phyloP scores from a whole-genome alignment of 2,113 vertebrate genomes.

The Junco hyemalis region DNA sequence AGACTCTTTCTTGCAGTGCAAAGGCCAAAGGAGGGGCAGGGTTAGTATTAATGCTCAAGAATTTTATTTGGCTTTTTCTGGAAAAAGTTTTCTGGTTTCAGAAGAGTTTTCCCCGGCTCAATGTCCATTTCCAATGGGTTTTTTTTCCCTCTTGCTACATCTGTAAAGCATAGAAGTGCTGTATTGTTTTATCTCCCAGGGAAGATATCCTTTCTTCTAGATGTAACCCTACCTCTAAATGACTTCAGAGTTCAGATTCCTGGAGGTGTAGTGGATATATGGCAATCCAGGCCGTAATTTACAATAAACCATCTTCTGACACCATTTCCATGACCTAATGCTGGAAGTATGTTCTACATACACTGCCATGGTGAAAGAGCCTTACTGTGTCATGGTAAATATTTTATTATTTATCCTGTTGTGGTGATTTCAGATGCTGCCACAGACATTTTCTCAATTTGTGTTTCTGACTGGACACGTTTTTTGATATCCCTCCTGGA shows the following conservation, averaged over 20 bases:
- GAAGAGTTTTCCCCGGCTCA: not conserved
- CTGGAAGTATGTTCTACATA: conserved; percentile 9
- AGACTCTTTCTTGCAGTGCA: not conserved
- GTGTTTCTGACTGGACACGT: conserved; percentile 11
- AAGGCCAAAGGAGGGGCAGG: not conserved
- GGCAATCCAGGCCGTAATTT: conserved; percentile 52
- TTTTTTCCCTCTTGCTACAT: conserved; percentile 3
- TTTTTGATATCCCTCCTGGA: conserved; percentile 40
- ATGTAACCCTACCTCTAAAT: conserved; percentile 61
- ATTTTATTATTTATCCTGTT: conserved; percentile 52
- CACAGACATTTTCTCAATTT: conserved; percentile 10
- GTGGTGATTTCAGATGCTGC: conserved; percentile 28
- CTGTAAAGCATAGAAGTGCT: conserved; percentile 60
- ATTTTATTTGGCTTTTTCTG: conserved; percentile 51
- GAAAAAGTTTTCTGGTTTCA: conserved; percentile 18
- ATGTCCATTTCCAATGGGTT: conserved; percentile 18
- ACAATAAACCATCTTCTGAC: conserved; percentile 55
- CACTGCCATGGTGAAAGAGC: conserved; percentile 12
- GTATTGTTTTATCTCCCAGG: conserved; percentile 67
- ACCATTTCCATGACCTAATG: conserved; percentile 47
- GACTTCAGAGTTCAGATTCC: conserved; percentile 66
- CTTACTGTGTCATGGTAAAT: conserved; percentile 42
- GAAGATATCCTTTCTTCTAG: conserved; percentile 61
- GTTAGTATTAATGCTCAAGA: not conserved
- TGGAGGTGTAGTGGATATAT: conserved; percentile 67